These are phyloP conservation scores for Meloidogyne chitwoodi DNA, from an alignment of 1,140 invertebrate genomes.

Conservation along the genomic window DNA sequence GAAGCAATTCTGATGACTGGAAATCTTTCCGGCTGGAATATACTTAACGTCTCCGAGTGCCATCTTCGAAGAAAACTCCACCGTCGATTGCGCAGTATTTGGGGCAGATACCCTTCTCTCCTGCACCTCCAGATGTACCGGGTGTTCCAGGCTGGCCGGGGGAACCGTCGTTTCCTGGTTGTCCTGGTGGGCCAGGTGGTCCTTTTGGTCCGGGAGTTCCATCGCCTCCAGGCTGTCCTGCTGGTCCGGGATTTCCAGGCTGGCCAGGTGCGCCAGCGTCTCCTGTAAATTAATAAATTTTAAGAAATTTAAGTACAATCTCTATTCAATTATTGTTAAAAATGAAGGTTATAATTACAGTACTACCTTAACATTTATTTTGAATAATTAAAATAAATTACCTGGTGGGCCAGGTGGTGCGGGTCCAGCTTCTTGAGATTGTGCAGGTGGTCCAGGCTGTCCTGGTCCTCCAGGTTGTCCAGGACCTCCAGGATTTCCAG, in stretches of 20 bases:
- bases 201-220: slow-evolving; percentile 33
- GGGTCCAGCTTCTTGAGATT: slow-evolving; percentile 5
- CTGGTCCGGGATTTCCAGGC: slow-evolving; percentile 28
- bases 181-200: slow-evolving; percentile 34
- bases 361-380: no score
- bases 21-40: neutral
- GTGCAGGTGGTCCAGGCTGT: slow-evolving; percentile 44
- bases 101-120: slow-evolving; percentile 41
- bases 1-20: neutral
- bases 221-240: slow-evolving; percentile 25
- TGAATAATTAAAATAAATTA: neutral
- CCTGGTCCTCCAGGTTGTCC: slow-evolving; percentile 6
- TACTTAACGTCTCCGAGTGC: slow-evolving; percentile 27
- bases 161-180: slow-evolving; percentile 38
- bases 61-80: slow-evolving; percentile 47
- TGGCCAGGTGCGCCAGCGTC: slow-evolving; percentile 31
- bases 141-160: slow-evolving; percentile 37
- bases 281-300: slow-evolving; percentile 17
- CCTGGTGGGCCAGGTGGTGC: slow-evolving; percentile 26
- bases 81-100: slow-evolving; percentile 45
- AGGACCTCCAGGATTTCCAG: slow-evolving; percentile 1
- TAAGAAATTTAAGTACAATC: no score
- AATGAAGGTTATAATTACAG: neutral
- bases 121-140: slow-evolving; percentile 26
- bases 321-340: neutral